phyloP scores from a whole-genome alignment of 2,888 invertebrate genomes.

The Rapana venosa region DNA sequence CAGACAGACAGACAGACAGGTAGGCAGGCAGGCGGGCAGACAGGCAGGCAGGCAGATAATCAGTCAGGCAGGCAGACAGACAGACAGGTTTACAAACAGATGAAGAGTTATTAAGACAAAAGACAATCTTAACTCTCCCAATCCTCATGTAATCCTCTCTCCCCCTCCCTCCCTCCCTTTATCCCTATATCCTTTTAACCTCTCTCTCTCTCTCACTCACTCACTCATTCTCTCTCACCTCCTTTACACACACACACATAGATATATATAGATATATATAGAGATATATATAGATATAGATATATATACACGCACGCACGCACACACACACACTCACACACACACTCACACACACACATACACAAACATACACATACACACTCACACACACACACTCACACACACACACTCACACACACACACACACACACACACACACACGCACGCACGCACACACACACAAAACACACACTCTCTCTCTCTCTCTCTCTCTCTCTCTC shows the following conservation, averaged over 20 bases:
- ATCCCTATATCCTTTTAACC: not conserved
- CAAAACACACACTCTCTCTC: not conserved
- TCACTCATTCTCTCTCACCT: not conserved
- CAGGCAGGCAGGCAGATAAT: not conserved
- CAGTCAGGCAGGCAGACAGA: not conserved
- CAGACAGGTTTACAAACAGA: not conserved
- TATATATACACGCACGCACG: not conserved
- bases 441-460: not conserved
- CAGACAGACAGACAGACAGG: not conserved
- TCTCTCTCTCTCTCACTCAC: not conserved
- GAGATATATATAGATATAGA: not conserved
- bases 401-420: constrained; percentile 21
- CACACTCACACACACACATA: not conserved
- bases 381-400: constrained; percentile 19
- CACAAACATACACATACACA: constrained; percentile 9
- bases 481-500: too few relatives aligned
- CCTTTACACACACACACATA: not conserved
- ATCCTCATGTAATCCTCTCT: not conserved
- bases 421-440: not conserved
- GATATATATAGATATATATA: not conserved
- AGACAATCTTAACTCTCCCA: not conserved
- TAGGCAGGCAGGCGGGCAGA: not conserved
- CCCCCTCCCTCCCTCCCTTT: too few relatives aligned
- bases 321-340: not conserved
- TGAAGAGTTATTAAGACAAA: not conserved